These are phyloP conservation scores for Drosophila seclusa DNA, from an alignment of 2,888 invertebrate genomes.

Conservation along the genomic window DNA sequence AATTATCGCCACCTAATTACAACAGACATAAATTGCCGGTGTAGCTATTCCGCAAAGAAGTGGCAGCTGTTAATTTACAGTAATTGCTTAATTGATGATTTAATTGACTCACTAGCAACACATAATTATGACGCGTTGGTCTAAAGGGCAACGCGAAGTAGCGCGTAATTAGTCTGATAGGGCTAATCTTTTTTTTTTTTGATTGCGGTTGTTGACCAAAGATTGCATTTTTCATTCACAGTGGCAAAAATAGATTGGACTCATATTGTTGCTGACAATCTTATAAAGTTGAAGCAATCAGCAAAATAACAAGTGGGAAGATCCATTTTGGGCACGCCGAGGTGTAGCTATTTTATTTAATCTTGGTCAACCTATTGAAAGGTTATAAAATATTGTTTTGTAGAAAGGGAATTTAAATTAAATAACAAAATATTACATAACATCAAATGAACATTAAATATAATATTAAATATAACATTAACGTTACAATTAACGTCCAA, in stretches of 20 bases:
- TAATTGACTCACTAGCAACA: conserved; percentile 44
- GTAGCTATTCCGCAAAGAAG: conserved; percentile 7
- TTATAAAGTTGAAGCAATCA: neutral
- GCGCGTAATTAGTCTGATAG: conserved; percentile 8
- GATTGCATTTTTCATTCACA: neutral
- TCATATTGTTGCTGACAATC: neutral
- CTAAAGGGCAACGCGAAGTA: conserved; percentile 40
- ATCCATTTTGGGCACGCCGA: neutral
- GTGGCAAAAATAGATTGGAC: neutral
- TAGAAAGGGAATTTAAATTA: too few relatives aligned
- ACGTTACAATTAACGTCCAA: too few relatives aligned
- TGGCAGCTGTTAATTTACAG: neutral
- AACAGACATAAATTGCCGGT: conserved; percentile 27
- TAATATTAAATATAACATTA: too few relatives aligned
- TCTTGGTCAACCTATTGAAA: too few relatives aligned
- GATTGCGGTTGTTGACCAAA: neutral
- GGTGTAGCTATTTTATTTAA: too few relatives aligned
- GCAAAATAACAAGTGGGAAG: neutral
- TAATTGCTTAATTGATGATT: conserved; percentile 15
- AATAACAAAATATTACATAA: too few relatives aligned
- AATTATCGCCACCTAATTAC: conserved; percentile 36
- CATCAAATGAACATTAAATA: too few relatives aligned
- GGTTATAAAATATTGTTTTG: too few relatives aligned
- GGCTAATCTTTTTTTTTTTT: conserved; percentile 23
- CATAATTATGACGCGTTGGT: conserved; percentile 55